phyloP scores from a whole-genome alignment of 2,113 vertebrate genomes.

The Cichladusa arquata region DNA sequence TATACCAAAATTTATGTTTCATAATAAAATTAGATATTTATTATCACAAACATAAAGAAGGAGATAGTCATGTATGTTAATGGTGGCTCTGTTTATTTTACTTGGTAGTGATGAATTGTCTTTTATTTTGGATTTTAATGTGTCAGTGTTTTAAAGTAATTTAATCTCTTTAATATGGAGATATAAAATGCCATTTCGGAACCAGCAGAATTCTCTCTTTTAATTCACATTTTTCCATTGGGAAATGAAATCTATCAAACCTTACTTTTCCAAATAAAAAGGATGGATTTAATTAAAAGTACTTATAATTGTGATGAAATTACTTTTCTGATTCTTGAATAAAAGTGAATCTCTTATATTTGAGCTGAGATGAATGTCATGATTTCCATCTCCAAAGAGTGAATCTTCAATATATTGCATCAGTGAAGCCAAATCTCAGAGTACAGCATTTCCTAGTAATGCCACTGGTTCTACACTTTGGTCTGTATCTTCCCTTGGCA shows the following conservation, averaged over 20 bases:
- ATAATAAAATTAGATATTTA: background rate
- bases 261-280: background rate
- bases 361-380: background rate
- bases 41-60: background rate
- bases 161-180: background rate
- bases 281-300: background rate
- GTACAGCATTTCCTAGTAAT: background rate
- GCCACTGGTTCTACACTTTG: background rate
- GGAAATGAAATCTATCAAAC: background rate
- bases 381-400: background rate
- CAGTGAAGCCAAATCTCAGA: background rate
- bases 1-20: background rate
- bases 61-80: background rate
- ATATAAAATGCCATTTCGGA: background rate
- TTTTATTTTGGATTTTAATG: background rate
- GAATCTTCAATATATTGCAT: background rate
- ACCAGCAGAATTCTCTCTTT: background rate
- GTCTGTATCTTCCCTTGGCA: accelerated
- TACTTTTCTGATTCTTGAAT: background rate
- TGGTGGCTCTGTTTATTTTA: background rate
- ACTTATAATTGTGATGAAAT: background rate
- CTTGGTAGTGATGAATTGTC: background rate
- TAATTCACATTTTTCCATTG: background rate
- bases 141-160: background rate
- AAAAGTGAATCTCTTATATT: background rate